Conservation (phyloP, 2,888 invertebrate genomes). For the Volucella inanis region DNA sequence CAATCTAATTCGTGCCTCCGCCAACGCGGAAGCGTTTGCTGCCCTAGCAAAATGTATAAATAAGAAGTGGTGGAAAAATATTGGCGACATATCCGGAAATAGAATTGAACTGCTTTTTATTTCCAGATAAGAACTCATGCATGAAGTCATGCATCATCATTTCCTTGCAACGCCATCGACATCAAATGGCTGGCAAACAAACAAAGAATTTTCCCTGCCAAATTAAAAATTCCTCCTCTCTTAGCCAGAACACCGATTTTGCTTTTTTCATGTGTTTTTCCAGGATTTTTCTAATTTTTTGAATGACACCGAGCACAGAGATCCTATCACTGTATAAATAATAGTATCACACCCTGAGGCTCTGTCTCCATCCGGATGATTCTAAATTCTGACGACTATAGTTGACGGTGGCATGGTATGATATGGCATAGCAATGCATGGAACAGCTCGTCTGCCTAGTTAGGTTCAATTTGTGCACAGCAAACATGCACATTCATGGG, state of each 20-base stretch:
- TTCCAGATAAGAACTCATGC: constrained; percentile 32
- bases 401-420: constrained; percentile 50
- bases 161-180: constrained; percentile 35
- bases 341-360: background rate
- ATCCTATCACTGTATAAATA: background rate
- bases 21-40: background rate
- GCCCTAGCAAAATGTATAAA: background rate
- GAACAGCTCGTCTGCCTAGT: constrained; percentile 10
- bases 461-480: constrained; percentile 36
- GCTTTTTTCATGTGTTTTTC: constrained; percentile 9
- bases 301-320: constrained; percentile 19
- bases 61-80: constrained; percentile 32
- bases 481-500: constrained; percentile 27
- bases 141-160: constrained; percentile 61
- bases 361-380: background rate
- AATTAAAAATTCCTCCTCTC: constrained; percentile 47
- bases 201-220: constrained; percentile 19
- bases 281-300: constrained; percentile 13
- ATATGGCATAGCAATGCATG: constrained; percentile 25
- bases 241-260: background rate
- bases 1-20: constrained; percentile 35
- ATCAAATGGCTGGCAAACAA: constrained; percentile 27
- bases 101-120: constrained; percentile 23
- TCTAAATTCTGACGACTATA: constrained; percentile 41
- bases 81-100: constrained; percentile 46